Base-by-base conservation (phyloP, 2,797 vertebrate species). In the Manis pentadactyla region DNA sequence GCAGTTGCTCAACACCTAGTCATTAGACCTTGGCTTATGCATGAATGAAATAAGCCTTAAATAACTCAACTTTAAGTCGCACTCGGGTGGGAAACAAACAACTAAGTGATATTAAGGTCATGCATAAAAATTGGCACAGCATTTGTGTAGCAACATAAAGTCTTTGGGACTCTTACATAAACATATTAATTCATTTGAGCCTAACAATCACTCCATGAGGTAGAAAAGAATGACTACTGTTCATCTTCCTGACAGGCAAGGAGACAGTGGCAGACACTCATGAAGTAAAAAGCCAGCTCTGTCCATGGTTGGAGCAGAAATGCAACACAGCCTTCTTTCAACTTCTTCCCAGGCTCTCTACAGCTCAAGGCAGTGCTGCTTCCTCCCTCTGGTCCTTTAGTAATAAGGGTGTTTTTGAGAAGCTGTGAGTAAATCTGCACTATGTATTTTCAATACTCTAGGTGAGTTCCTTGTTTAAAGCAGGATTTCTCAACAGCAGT, bases 301-400 rank as follows among this genome's bases (percentile, higher is more conserved):
- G 25, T 46, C 46, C 37, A 2, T 7, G 77, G 49, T 8, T 23
- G n/a, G 19, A 2, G 37, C 34, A 10, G 18, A 53, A 25, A 53
- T 4, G 34, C 25, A 18, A 6, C n/a, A 57, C 10, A 15, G 42
- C 2, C 0, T 14, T 9, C 19, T 4, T 79, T 31, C 17, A 18
- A 11, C 49, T 15, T 46, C 69, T 69, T 73, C 86, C 39, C 18
- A n/a, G 55, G 34, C 12, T 18, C 87, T 5, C 4, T 66, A 31
- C 5, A 4, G 12, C 27, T 2, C 57, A 0, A 0, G 0, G 4
- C 10, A 23, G 37, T 12, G 7, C 9, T n/a, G 27, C 4, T 2
- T 23, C 61, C 19, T 42, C 34, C 34, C 42, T 61, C 79, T 11
- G 21, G 23, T 7, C 37, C 25, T n/a, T 11, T 31, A 51, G 13